Base-by-base conservation (phyloP, 2,113 vertebrate genomes). In the Cercopithecus mona region DNA sequence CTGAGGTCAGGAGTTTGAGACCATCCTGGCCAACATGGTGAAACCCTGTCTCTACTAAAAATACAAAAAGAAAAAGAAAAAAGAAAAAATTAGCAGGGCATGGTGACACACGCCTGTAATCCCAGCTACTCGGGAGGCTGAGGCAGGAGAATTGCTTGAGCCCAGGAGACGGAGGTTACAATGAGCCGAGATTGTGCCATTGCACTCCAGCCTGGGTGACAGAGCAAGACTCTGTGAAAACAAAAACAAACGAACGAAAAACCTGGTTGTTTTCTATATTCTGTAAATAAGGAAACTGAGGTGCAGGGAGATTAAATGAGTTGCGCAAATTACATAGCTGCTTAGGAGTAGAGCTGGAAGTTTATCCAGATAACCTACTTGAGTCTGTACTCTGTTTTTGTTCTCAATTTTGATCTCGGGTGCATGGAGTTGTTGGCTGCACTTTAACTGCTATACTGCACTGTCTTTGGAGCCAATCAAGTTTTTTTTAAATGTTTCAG, bases 281-380 rank as follows among this genome's bases (percentile, higher is more conserved):
- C 85, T 85, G 89, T 43, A 97, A 72, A 55, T 83, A 92, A 95
- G 78, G 87, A 90, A 93, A 91, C 64, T n/a, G 22, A 78, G 55
- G 79, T 30, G 59, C 73, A 95, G 38, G 84, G 43, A 59, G 40
- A 68, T 75, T 81, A 61, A 83, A 68, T 85, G 72, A 92, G 57
- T 88, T 91, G 32, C n/a, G 32, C 73, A 75, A 35, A 73, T 91
- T 32, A 66, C 22, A 79, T 43, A 88, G 66, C 27, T 92, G 48
- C 12, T 94, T 94, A 80, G 52, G 32, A 59, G 38, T 68, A 76
- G 45, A 89, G 23, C 30, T 59, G 57, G 70, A 94, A 93, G 52
- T 92, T 92, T 78, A 78, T 85, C 38, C 12, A 88, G 30, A 43
- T 20, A 94, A 50, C 72, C 50, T 86, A 6, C 22, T 92, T 32